Evolutionary conservation across 30 jellyfish, hydroid and myxozoan species (phyloP), one percentile per base, ranked within the genome.

Genomic region (Nemopilema nomurai): DNA sequence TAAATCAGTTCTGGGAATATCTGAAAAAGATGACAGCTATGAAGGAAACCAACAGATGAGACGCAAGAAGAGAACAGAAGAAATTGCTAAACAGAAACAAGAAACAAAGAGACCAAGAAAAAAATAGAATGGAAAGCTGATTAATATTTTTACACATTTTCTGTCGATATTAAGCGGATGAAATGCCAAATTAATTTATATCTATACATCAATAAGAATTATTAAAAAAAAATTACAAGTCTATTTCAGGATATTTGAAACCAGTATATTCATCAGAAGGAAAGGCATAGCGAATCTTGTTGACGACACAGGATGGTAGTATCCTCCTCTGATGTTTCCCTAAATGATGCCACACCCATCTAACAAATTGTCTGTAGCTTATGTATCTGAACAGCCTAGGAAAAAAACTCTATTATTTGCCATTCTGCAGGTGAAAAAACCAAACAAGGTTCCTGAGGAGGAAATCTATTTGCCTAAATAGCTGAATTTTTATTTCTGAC

Each of bases 201-300:
- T n/a, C n/a, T n/a, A n/a, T n/a, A n/a, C n/a, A n/a, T n/a, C 57
- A 41, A 41, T 41, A 41, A 41, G 57, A 13, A 41, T 41, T 41
- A 41, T 41, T 3, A 41, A 41, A 41, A 41, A 6, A 70, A 30
- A 20, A 67, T 67, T 51, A 22, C 31, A 24, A 51, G 49, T 22
- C 18, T 70, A 70, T 31, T 22, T 51, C 80, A 0, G 80, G 62
- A 21, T 24, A 31, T 30, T 19, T 70, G 51, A 70, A 70, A 8
- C 80, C 80, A 70, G 80, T 70, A 30, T 0, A 70, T 33, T 49
- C 80, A 16, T 70, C 80, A 24, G 80, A 70, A 25, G 80, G 80
- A 70, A 70, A 70, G 23, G 31, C 64, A 70, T 3, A 28, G 0
- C 80, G 62, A 7, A 70, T 70, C 80, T 70, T 70, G 80, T n/a